These are phyloP conservation scores for Exephanes ischioxanthus DNA, from an alignment of 2,888 invertebrate species.

Conservation along the genomic window DNA sequence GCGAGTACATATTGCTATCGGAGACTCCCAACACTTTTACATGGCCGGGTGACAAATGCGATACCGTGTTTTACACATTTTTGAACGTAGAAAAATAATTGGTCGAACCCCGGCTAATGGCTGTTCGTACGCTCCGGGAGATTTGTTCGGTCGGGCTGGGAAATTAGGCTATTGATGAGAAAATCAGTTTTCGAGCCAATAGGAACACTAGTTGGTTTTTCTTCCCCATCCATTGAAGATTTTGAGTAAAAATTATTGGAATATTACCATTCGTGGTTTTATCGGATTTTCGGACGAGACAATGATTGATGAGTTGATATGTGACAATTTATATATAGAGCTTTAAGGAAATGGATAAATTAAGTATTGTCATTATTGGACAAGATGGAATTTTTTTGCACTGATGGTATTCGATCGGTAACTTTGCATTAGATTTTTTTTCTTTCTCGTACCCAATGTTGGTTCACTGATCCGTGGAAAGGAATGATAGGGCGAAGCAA, in stretches of 20 bases:
- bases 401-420: no score
- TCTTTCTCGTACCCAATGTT: no score
- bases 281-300: no score
- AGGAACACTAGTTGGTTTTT: neutral
- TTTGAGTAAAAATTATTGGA: no score
- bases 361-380: no score
- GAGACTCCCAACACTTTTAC: neutral
- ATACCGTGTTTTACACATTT: neutral
- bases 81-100: neutral
- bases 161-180: neutral
- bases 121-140: neutral
- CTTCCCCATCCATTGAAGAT: no score
- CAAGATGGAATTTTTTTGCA: no score
- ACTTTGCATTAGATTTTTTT: no score
- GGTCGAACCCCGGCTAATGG: neutral
- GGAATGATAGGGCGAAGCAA: neutral
- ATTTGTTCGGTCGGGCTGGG: neutral
- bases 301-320: neutral
- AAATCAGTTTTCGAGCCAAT: neutral
- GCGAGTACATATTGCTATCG: constrained; percentile 42
- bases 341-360: no score
- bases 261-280: no score
- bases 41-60: neutral
- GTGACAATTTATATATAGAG: neutral
- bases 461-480: no score